Evolutionary conservation across 2,797 vertebrate species (phyloP).

Genomic region (Orientallactaga sibirica): DNA sequence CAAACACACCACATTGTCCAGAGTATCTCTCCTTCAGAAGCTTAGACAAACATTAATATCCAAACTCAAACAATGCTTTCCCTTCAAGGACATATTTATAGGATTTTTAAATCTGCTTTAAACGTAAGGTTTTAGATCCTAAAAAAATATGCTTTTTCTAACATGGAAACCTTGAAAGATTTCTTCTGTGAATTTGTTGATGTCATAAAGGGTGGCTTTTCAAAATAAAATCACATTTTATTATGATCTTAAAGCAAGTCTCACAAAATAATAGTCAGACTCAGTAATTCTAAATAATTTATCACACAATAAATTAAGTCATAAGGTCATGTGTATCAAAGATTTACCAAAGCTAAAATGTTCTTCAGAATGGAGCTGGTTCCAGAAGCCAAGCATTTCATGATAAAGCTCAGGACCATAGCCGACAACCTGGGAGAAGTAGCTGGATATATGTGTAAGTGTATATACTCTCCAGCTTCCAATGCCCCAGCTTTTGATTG

Average conservation of each 20-base stretch:
- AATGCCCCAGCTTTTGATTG: conserved; percentile 45
- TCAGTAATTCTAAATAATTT: conserved; percentile 86
- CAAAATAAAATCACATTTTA: conserved; percentile 87
- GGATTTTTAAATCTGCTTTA: conserved; percentile 43
- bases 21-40: neutral
- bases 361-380: conserved; percentile 82
- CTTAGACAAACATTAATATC: conserved; percentile 70
- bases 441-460: conserved; percentile 48
- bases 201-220: conserved; percentile 62
- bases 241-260: conserved; percentile 86
- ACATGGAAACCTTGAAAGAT: conserved; percentile 29
- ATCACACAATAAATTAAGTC: conserved; percentile 85
- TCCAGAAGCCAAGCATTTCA: conserved; percentile 75
- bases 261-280: conserved; percentile 86
- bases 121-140: conserved; percentile 31
- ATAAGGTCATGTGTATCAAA: conserved; percentile 86
- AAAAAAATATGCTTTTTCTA: conserved; percentile 42
- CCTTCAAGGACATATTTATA: neutral
- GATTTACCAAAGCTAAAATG: conserved; percentile 84
- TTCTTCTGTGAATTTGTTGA: conserved; percentile 38
- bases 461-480: conserved; percentile 45
- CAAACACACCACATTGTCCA: neutral
- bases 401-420: conserved; percentile 64
- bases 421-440: conserved; percentile 41
- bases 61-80: conserved; percentile 56